phyloP scores from a whole-genome alignment of 92 coral and sea anemone species.

The Heteractis magnifica region DNA sequence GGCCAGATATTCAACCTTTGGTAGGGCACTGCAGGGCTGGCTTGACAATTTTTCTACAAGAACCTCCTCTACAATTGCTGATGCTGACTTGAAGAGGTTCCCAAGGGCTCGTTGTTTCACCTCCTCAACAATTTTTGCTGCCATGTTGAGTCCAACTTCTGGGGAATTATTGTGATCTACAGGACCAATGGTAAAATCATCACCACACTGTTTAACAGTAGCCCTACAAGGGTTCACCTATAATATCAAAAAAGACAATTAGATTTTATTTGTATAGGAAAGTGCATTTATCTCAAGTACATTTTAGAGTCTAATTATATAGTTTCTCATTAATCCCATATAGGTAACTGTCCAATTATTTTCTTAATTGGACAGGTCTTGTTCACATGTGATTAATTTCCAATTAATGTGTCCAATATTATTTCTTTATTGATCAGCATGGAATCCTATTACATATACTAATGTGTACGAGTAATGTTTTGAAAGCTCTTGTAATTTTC shows the following conservation, averaged over 20 bases:
- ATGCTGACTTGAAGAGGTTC: neutral
- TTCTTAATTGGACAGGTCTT: too few species aligned
- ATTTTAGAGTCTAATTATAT: too few species aligned
- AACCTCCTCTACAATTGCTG: neutral
- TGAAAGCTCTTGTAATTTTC: too few species aligned
- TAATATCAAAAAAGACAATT: neutral
- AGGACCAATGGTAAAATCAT: neutral
- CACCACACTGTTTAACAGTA: neutral
- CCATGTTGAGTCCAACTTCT: neutral
- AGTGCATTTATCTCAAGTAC: neutral
- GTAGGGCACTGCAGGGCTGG: constrained; percentile 9
- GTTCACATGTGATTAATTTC: too few species aligned
- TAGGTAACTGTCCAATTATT: too few species aligned
- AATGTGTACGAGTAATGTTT: too few species aligned
- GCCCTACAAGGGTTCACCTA: neutral
- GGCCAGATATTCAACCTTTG: neutral
- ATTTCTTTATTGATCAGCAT: too few species aligned
- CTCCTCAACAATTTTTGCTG: neutral
- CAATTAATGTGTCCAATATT: too few species aligned
- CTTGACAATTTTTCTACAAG: neutral
- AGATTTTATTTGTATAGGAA: neutral
- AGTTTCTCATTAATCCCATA: too few species aligned
- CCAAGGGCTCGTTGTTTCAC: neutral
- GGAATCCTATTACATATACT: too few species aligned
- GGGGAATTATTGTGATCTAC: neutral